These are phyloP conservation scores for Anthrax anthrax DNA, from an alignment of 2,888 invertebrate species.

Conservation along the genomic window DNA sequence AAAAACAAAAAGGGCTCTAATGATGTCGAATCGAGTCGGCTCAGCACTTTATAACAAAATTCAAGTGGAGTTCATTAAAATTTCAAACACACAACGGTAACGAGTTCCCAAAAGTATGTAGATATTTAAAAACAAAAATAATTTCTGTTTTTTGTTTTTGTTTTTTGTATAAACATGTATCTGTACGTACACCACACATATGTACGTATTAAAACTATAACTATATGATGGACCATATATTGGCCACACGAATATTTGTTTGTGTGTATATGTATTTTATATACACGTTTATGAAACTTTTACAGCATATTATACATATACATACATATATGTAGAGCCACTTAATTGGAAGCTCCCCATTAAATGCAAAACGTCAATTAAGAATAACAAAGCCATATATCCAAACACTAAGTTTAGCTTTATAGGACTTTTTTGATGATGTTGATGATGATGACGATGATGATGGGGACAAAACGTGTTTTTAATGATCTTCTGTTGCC, in stretches of 20 bases:
- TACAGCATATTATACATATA: too few species aligned
- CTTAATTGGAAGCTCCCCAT: slow-evolving; percentile 18
- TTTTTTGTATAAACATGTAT: too few species aligned
- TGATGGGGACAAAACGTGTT: slow-evolving; percentile 4
- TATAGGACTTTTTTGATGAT: slow-evolving; percentile 10
- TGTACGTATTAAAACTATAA: too few species aligned
- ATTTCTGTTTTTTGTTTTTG: too few species aligned
- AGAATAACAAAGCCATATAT: slow-evolving; percentile 16
- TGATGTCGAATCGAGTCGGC: too few species aligned
- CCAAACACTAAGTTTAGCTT: slow-evolving; percentile 16
- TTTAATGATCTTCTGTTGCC: slow-evolving; percentile 11
- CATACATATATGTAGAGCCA: slow-evolving; percentile 3
- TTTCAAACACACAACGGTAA: slow-evolving; percentile 16
- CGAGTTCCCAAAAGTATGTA: slow-evolving; percentile 5
- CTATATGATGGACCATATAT: too few species aligned
- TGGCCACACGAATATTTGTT: too few species aligned
- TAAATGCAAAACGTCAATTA: slow-evolving; percentile 20
- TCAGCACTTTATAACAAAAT: background rate
- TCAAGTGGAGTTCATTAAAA: slow-evolving; percentile 16
- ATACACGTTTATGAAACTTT: background rate
- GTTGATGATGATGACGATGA: background rate
- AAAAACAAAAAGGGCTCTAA: too few species aligned
- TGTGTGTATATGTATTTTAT: too few species aligned
- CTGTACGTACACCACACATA: too few species aligned
- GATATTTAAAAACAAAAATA: too few species aligned